Evolutionary conservation across 2,888 invertebrate species (phyloP).

Genomic region (Torymus auratus): DNA sequence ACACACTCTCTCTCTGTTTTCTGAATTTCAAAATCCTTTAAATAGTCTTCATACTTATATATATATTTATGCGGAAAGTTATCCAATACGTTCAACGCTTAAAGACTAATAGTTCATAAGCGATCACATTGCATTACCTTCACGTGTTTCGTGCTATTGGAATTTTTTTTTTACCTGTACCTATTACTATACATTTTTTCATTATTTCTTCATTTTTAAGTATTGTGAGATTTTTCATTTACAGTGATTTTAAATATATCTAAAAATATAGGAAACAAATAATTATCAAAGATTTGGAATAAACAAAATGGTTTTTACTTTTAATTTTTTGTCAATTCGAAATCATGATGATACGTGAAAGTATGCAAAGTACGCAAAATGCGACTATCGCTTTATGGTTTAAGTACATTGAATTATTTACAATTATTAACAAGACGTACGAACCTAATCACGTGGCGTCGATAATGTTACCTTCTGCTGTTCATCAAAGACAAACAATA

Average conservation of each 20-base stretch:
- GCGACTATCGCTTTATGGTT: constrained; percentile 7
- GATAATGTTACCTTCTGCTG: constrained; percentile 35
- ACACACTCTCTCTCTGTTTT: neutral
- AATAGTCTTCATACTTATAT: constrained; percentile 25
- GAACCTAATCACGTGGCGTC: constrained; percentile 28
- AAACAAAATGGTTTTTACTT: too few relatives aligned
- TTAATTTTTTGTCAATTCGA: too few relatives aligned
- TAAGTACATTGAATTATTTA: constrained; percentile 53
- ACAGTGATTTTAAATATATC: too few relatives aligned
- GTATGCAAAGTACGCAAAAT: constrained; percentile 17
- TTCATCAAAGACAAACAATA: neutral
- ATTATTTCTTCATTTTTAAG: too few relatives aligned
- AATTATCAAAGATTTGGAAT: too few relatives aligned
- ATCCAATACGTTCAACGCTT: constrained; percentile 60
- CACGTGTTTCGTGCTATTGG: neutral
- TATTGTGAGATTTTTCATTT: too few relatives aligned
- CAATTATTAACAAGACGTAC: constrained; percentile 51
- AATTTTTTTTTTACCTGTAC: neutral
- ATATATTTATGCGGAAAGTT: neutral
- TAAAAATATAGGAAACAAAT: too few relatives aligned
- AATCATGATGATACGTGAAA: constrained; percentile 8
- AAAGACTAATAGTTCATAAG: constrained; percentile 65
- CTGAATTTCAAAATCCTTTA: constrained; percentile 28
- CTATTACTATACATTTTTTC: too few relatives aligned
- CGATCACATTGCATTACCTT: constrained; percentile 40